Conservation (phyloP, 2,888 invertebrate genomes). For the Rhamphomyia laevipes region DNA sequence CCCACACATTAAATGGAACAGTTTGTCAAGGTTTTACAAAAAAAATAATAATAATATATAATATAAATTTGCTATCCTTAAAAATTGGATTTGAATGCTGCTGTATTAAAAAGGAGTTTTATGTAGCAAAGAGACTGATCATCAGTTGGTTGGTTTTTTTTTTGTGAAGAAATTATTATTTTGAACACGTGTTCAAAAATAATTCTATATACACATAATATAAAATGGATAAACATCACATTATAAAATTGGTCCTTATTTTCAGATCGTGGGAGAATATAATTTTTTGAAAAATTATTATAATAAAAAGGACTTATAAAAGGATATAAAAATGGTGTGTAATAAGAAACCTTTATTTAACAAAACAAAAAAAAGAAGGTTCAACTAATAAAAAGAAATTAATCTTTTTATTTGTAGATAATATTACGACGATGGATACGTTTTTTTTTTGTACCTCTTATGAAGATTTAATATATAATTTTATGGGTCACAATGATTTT, state of each 20-base stretch:
- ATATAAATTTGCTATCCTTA: neutral
- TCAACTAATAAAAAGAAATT: no score
- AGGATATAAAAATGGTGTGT: neutral
- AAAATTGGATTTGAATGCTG: no score
- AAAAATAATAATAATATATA: no score
- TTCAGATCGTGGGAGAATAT: neutral
- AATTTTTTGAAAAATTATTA: neutral
- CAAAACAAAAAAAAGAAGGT: neutral
- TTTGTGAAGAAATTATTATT: neutral
- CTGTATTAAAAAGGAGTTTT: neutral
- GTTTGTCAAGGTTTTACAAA: neutral
- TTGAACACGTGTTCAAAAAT: neutral
- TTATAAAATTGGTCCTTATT: neutral
- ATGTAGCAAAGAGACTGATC: neutral
- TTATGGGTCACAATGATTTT: no score
- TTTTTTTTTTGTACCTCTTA: no score
- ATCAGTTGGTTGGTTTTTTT: neutral
- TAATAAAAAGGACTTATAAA: neutral
- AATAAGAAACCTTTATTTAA: neutral
- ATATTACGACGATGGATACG: no score
- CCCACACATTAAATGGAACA: neutral
- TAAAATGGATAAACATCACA: no score
- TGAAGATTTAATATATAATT: no score
- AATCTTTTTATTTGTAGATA: neutral
- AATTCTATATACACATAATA: no score